Base-by-base conservation (phyloP, 92 coral and sea anemone species). In the Meandrina meandrites region DNA sequence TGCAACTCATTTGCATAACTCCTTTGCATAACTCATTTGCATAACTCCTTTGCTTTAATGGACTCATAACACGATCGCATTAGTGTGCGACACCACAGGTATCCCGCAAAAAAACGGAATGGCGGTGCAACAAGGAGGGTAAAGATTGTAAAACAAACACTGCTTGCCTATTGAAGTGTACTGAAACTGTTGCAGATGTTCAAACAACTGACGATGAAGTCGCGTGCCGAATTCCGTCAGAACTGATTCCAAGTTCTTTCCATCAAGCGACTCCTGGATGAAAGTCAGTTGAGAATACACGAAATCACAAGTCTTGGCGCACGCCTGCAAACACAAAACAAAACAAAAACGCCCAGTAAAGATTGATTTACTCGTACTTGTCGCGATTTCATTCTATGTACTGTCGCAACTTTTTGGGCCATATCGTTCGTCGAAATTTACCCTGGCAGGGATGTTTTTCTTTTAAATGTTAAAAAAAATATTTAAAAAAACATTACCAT, bases 151-250 rank as follows among this genome's bases (percentile, higher is more conserved):
- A 50, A 45, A 82, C 54, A 58, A n/a, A 14, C 56, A 22, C 2
- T 68, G 30, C 90, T 30, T 89, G 93, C 99, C 99, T 79, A 93
- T 93, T 75, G 92, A 95, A 48, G 96, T 96, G 86, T 95, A 96
- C 45, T 93, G 94, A 82, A 77, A 96, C 87, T 95, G 99, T 42
- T 96, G 99, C 28, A 96, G 90, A 79, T 96, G 99, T 82, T 96
- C 99, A 76, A 93, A 92, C 76, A 96, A 88, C 69, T 91, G 93
- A 15, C 99, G 91, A 88, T 96, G 99, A 73, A 96, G 83, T 36
- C 98, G 94, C 60, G 95, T 95, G 18, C 99, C 99, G 86, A 96
- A 93, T 81, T 96, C 99, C 13, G 99, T 96, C 17, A 95, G 89
- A 15, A 92, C 99, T 2, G 99, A 93, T 84, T 96, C 99, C 87